These are phyloP conservation scores for Gymnothorax javanicus DNA, from an alignment of 2,797 vertebrate genomes.

Conservation along the genomic window DNA sequence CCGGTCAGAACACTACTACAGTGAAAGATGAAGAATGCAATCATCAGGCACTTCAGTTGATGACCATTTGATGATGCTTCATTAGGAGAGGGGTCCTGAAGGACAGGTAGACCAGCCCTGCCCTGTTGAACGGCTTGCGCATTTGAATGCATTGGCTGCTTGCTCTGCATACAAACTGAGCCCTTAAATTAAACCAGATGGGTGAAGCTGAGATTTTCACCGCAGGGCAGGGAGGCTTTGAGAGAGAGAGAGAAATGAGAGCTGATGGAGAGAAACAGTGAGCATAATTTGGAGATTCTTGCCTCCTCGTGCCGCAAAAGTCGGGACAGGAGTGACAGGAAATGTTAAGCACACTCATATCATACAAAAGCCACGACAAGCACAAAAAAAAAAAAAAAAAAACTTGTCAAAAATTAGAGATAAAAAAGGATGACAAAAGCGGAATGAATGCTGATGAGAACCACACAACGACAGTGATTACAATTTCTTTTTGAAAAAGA, in stretches of 20 bases:
- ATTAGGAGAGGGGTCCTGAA: not conserved
- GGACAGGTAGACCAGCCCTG: not conserved
- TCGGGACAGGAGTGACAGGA: constrained; percentile 22
- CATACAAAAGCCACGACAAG: constrained; percentile 6
- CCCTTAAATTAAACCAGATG: not conserved
- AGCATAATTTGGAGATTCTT: constrained; percentile 29
- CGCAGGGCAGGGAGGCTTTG: not conserved
- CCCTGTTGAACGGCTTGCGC: not conserved
- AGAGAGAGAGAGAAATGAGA: not conserved
- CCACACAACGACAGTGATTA: not conserved
- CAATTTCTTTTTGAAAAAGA: not conserved
- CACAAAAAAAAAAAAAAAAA: not conserved
- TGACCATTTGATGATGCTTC: not conserved
- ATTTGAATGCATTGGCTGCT: not conserved
- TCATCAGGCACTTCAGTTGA: not conserved
- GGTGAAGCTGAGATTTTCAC: not conserved
- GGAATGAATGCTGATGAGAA: constrained; percentile 15
- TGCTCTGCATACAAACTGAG: not conserved
- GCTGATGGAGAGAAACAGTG: not conserved
- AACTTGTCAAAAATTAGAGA: not conserved
- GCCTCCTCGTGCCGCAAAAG: constrained; percentile 35
- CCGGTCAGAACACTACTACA: constrained; percentile 33
- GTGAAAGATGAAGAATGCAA: too few species aligned
- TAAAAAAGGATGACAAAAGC: not conserved
- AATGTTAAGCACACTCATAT: constrained; percentile 23